Percentiles rank a stretch among this genome's conserved stretches.
These are phyloP conservation scores for Cephus runcator DNA, from an alignment of 2,888 invertebrate species.

Conservation along the genomic window DNA sequence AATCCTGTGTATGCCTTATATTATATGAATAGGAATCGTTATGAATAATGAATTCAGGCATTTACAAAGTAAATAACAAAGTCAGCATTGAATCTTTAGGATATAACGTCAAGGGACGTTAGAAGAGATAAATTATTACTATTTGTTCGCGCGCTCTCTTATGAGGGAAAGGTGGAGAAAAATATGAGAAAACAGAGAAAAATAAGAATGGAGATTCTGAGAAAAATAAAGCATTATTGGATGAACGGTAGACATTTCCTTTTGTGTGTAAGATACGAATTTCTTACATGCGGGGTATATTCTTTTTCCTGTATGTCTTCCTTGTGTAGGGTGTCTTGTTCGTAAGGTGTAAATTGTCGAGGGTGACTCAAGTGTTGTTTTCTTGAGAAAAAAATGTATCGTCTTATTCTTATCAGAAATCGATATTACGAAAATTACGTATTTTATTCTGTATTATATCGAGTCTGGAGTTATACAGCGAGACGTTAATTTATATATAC, in stretches of 20 bases:
- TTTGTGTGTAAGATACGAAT: background rate
- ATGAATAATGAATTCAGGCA: constrained; percentile 31
- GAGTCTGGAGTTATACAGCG: background rate
- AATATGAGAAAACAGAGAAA: background rate
- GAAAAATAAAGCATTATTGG: background rate
- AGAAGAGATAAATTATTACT: constrained; percentile 21
- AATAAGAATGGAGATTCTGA: background rate
- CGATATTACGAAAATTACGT: background rate
- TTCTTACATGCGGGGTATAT: background rate
- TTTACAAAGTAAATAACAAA: constrained; percentile 21
- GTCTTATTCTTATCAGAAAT: background rate
- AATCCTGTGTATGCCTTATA: no score
- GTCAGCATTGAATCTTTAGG: constrained; percentile 22
- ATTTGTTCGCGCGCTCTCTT: constrained; percentile 8
- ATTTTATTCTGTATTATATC: background rate
- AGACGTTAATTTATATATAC: background rate
- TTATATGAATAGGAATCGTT: background rate
- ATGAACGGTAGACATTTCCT: background rate
- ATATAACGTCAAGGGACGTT: background rate
- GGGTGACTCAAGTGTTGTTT: background rate
- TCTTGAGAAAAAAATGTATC: background rate
- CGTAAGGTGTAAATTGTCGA: background rate
- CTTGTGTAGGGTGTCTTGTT: no score
- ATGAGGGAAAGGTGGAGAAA: background rate
- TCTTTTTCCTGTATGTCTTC: background rate